Conservation (phyloP, 35 echinoderm and acorn worm genomes). For the Heliocidaris erythrogramma region DNA sequence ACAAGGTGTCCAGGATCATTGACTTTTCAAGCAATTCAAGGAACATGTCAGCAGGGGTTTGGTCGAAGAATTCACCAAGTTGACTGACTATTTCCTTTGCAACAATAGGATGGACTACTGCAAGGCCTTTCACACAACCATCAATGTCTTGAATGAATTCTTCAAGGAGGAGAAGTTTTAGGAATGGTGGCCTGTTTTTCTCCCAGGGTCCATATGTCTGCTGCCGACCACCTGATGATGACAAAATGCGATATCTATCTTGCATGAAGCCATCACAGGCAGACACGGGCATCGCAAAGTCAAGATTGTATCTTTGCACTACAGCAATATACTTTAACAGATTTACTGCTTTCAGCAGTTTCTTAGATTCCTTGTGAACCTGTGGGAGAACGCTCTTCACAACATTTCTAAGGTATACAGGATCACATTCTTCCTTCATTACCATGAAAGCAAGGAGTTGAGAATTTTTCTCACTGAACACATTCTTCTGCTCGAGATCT, state of each 20-base stretch:
- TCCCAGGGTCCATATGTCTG: conserved; percentile 53
- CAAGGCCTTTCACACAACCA: conserved; percentile 53
- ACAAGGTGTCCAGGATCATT: conserved; percentile 43
- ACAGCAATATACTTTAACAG: conserved; percentile 58
- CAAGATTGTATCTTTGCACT: conserved; percentile 42
- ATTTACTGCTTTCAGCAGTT: neutral
- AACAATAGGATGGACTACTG: conserved; percentile 60
- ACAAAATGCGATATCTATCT: neutral
- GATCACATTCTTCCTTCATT: conserved; percentile 75
- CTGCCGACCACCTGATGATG: neutral
- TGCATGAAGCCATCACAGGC: conserved; percentile 66
- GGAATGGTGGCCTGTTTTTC: conserved; percentile 9
- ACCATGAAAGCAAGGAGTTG: conserved; percentile 76
- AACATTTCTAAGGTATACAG: conserved; percentile 53
- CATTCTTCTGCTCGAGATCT: conserved; percentile 52
- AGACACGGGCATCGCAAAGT: conserved; percentile 60
- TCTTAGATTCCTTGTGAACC: neutral
- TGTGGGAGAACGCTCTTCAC: conserved; percentile 47
- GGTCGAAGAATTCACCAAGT: neutral
- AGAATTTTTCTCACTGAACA: neutral
- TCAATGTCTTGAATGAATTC: conserved; percentile 33
- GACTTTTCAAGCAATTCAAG: conserved; percentile 44
- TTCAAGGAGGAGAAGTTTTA: conserved; percentile 53
- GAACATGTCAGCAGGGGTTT: conserved; percentile 42
- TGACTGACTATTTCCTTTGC: conserved; percentile 53